A percentile compares a stretch with the other conserved stretches of the same genome.
phyloP scores from a whole-genome alignment of 2,888 invertebrate genomes.

The Apeira syringaria region DNA sequence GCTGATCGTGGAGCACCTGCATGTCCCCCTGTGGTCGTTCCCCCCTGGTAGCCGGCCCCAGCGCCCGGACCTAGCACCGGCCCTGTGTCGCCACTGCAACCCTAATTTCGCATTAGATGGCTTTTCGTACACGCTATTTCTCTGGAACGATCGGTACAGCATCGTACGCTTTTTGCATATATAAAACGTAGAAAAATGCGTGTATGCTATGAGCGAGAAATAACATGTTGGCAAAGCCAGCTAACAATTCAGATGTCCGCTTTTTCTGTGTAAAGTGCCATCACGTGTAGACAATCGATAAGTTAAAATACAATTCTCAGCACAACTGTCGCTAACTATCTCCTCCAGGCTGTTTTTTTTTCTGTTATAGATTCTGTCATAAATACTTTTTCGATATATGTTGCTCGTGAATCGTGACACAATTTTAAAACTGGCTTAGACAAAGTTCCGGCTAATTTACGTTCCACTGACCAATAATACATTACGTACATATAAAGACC shows the following conservation, averaged over 20 bases:
- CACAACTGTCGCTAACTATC: slow-evolving; percentile 23
- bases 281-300: slow-evolving; percentile 27
- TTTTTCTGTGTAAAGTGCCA: slow-evolving; percentile 51
- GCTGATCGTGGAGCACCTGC: slow-evolving; percentile 68
- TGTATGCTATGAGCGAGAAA: not conserved
- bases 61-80: slow-evolving; percentile 39
- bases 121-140: slow-evolving; percentile 20
- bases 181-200: not conserved
- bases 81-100: slow-evolving; percentile 30
- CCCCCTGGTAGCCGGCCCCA: slow-evolving; percentile 28
- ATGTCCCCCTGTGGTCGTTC: slow-evolving; percentile 66
- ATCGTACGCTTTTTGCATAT: not conserved
- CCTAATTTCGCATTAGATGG: slow-evolving; percentile 1
- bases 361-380: slow-evolving; percentile 22
- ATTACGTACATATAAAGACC: too few species aligned
- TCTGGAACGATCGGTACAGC: not conserved
- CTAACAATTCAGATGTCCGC: slow-evolving; percentile 50
- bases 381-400: slow-evolving; percentile 16
- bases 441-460: slow-evolving; percentile 35
- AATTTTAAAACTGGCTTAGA: slow-evolving; percentile 33
- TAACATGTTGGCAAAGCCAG: slow-evolving; percentile 7
- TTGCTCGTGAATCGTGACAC: slow-evolving; percentile 14
- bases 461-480: slow-evolving; percentile 23
- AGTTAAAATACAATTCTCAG: slow-evolving; percentile 9
- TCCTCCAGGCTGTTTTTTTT: slow-evolving; percentile 30